These are phyloP conservation scores for Catharus minimus DNA, from an alignment of 2,113 vertebrate genomes.

Conservation along the genomic window DNA sequence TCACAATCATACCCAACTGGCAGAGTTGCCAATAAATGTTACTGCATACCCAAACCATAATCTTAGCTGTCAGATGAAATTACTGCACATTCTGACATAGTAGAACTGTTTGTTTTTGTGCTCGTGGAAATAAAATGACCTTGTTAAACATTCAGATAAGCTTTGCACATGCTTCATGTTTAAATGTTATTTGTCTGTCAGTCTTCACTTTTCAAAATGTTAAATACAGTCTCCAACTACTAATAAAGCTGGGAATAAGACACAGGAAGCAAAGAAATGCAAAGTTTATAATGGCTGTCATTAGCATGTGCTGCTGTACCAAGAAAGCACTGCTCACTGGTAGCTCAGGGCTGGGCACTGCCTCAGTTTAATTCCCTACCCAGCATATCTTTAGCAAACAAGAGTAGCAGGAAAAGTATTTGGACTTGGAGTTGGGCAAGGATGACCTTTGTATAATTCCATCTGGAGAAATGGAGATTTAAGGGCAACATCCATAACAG, in stretches of 20 bases:
- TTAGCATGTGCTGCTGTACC: not conserved
- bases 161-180: not conserved
- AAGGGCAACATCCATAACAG: not conserved
- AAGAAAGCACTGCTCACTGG: not conserved
- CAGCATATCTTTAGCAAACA: not conserved
- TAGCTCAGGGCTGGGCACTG: not conserved
- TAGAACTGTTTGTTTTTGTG: slow-evolving; percentile 38
- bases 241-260: not conserved
- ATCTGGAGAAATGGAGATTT: not conserved
- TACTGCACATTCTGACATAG: slow-evolving; percentile 32
- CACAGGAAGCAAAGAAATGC: not conserved
- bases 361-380: not conserved
- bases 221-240: not conserved
- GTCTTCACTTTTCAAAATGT: not conserved
- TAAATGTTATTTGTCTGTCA: not conserved
- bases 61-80: slow-evolving; percentile 60
- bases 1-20: slow-evolving; percentile 31
- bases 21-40: slow-evolving; percentile 55
- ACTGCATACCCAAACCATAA: slow-evolving; percentile 27
- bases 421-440: not conserved
- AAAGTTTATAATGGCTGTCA: not conserved
- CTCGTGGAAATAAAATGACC: slow-evolving; percentile 37
- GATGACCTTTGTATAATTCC: not conserved
- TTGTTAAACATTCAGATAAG: slow-evolving; percentile 26
- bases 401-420: not conserved